These are phyloP conservation scores for Mystacides longicornis DNA, from an alignment of 2,888 invertebrate genomes.

Conservation along the genomic window DNA sequence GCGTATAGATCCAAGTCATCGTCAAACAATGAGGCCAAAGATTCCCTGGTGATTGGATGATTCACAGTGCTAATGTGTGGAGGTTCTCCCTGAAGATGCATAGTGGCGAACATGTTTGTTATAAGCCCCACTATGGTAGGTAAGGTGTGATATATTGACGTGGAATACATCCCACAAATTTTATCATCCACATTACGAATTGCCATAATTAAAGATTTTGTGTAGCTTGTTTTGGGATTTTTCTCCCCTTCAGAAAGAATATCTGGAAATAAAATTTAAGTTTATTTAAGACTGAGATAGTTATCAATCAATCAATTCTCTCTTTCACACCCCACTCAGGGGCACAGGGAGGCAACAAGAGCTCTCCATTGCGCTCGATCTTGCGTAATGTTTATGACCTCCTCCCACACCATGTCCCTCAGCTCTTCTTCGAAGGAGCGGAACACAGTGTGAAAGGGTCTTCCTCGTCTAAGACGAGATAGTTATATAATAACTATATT, in stretches of 20 bases:
- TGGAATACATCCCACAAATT: conserved; percentile 44
- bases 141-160: conserved; percentile 46
- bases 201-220: conserved; percentile 43
- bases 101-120: conserved; percentile 36
- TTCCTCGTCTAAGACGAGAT: too few species aligned
- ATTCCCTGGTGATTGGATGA: conserved; percentile 1
- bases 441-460: too few species aligned
- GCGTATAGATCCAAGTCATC: background rate
- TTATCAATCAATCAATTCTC: too few species aligned
- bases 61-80: background rate
- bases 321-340: too few species aligned
- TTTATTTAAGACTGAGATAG: too few species aligned
- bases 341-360: too few species aligned
- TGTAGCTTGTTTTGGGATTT: conserved; percentile 34
- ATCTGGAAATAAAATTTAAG: conserved; percentile 34
- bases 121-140: conserved; percentile 47
- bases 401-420: too few species aligned
- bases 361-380: too few species aligned
- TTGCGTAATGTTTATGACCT: too few species aligned
- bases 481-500: too few species aligned
- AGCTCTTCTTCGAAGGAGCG: too few species aligned
- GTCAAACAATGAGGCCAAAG: background rate
- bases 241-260: conserved; percentile 33
- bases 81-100: conserved; percentile 30
- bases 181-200: conserved; percentile 38